These are phyloP conservation scores for Drosophila monieri DNA, from an alignment of 2,888 invertebrate species.

Conservation along the genomic window DNA sequence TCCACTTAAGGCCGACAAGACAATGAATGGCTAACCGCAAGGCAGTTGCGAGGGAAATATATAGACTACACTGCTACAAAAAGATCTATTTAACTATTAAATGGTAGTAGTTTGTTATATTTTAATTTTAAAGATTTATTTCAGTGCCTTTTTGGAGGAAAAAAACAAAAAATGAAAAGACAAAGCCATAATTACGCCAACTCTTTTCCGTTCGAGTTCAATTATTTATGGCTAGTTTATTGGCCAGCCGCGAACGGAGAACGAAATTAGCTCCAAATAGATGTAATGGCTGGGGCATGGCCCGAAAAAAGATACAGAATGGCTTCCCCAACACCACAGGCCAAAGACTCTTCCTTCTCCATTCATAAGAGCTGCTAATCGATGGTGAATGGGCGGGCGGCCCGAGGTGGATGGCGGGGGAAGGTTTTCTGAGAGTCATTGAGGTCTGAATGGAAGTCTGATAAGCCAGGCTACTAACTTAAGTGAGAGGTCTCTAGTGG, in stretches of 20 bases:
- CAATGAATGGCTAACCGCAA: slow-evolving; percentile 22
- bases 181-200: slow-evolving; percentile 55
- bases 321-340: neutral
- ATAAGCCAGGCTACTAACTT: too few relatives aligned
- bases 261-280: slow-evolving; percentile 32
- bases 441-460: too few relatives aligned
- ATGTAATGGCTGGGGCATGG: slow-evolving; percentile 20
- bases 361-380: slow-evolving; percentile 43
- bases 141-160: neutral
- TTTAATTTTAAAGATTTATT: neutral
- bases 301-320: neutral
- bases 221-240: slow-evolving; percentile 75
- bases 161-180: slow-evolving; percentile 14
- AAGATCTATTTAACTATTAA: neutral
- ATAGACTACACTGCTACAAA: slow-evolving; percentile 4
- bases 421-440: neutral
- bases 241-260: slow-evolving; percentile 37
- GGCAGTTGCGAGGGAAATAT: slow-evolving; percentile 22
- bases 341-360: slow-evolving; percentile 21
- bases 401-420: neutral
- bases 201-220: slow-evolving; percentile 60
- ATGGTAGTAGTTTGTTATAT: neutral
- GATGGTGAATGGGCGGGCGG: slow-evolving; percentile 27
- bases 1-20: slow-evolving; percentile 27
- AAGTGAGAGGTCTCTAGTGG: too few relatives aligned